phyloP scores from a whole-genome alignment of 2,888 invertebrate genomes.

The Epirrita christyi region DNA sequence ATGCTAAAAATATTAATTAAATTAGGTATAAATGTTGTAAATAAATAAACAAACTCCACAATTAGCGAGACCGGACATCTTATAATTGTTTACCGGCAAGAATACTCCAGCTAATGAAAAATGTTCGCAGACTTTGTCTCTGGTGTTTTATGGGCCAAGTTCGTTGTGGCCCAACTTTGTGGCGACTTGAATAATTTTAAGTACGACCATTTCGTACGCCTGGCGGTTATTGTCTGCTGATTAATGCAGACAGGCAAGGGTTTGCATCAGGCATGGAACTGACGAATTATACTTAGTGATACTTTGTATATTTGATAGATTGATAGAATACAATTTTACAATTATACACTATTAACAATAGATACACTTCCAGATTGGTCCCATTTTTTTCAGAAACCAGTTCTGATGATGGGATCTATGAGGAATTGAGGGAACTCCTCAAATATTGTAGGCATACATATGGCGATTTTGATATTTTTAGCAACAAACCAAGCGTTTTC shows the following conservation, averaged over 20 bases:
- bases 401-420: too few relatives aligned
- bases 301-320: too few relatives aligned
- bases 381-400: too few relatives aligned
- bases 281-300: slow-evolving; percentile 11
- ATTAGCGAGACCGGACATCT: slow-evolving; percentile 65
- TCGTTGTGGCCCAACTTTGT: slow-evolving; percentile 44
- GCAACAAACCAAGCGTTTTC: too few relatives aligned
- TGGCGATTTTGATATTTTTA: too few relatives aligned
- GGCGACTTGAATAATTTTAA: slow-evolving; percentile 78
- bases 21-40: too few relatives aligned
- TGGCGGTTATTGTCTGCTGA: slow-evolving; percentile 77
- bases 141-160: slow-evolving; percentile 74
- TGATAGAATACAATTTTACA: too few relatives aligned
- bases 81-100: slow-evolving; percentile 72
- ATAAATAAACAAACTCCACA: slow-evolving; percentile 34
- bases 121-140: slow-evolving; percentile 74
- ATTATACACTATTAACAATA: too few relatives aligned
- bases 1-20: too few relatives aligned
- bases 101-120: slow-evolving; percentile 69
- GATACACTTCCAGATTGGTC: too few relatives aligned
- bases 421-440: too few relatives aligned
- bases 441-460: too few relatives aligned
- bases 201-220: slow-evolving; percentile 70
- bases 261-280: slow-evolving; percentile 36
- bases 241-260: slow-evolving; percentile 59